A percentile compares a stretch with the other conserved stretches of the same genome.
These are phyloP conservation scores for Aquatica leii DNA, from an alignment of 2,888 invertebrate species.

Conservation along the genomic window DNA sequence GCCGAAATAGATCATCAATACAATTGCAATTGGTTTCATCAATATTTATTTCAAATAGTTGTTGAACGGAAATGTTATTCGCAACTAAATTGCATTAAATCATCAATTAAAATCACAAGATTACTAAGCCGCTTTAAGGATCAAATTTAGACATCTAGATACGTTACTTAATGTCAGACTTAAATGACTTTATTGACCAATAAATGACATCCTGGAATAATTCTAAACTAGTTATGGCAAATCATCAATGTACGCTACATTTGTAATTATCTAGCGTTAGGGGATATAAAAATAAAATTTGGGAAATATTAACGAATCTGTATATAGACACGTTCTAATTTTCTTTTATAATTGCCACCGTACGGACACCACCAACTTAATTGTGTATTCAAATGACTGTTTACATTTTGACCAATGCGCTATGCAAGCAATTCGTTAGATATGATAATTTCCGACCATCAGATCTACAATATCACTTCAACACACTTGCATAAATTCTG, in stretches of 20 bases:
- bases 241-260: too few relatives aligned
- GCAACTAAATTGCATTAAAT: too few relatives aligned
- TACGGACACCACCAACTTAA: constrained; percentile 18
- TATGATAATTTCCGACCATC: constrained; percentile 50
- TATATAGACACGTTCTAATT: too few relatives aligned
- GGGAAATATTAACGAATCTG: constrained; percentile 11
- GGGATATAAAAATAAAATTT: not conserved
- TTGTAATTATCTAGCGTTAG: too few relatives aligned
- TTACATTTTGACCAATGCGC: constrained; percentile 53
- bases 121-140: too few relatives aligned
- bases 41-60: too few relatives aligned
- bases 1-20: too few relatives aligned
- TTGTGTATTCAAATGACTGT: constrained; percentile 56
- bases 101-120: too few relatives aligned
- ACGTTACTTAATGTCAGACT: not conserved
- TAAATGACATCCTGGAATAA: constrained; percentile 8
- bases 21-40: too few relatives aligned
- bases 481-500: not conserved
- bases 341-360: too few relatives aligned
- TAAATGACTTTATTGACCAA: constrained; percentile 9
- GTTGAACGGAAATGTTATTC: too few relatives aligned
- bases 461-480: not conserved
- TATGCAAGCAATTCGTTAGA: constrained; percentile 58
- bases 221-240: not conserved
- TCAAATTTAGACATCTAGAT: constrained; percentile 1